These are phyloP conservation scores for Tor tambroides DNA, from an alignment of 2,113 vertebrate species.

Conservation along the genomic window DNA sequence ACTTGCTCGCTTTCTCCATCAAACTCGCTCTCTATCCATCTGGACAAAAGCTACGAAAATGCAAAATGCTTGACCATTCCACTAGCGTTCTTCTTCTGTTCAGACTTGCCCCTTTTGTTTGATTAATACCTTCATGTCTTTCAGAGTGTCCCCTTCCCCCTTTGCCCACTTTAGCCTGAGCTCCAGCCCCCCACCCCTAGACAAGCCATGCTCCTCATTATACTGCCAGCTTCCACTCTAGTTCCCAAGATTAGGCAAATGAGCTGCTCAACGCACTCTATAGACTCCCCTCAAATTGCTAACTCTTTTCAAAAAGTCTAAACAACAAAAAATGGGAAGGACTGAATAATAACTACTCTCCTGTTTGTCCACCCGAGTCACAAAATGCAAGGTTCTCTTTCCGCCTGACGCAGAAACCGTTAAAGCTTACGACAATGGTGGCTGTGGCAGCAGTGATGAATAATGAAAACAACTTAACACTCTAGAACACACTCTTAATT, in stretches of 20 bases:
- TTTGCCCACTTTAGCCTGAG: slow-evolving; percentile 48
- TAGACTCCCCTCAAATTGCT: slow-evolving; percentile 64
- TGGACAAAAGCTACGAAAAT: slow-evolving; percentile 72
- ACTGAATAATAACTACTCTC: slow-evolving; percentile 58
- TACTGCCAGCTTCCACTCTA: slow-evolving; percentile 79
- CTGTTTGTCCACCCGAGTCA: slow-evolving; percentile 33
- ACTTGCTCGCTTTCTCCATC: slow-evolving; percentile 19
- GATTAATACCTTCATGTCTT: slow-evolving; percentile 81
- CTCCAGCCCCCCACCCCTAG: slow-evolving; percentile 63
- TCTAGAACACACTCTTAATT: not conserved
- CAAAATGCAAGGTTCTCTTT: slow-evolving; percentile 23
- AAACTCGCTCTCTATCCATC: slow-evolving; percentile 22
- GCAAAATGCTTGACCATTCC: slow-evolving; percentile 77
- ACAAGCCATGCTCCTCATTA: slow-evolving; percentile 78
- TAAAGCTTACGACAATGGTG: not conserved
- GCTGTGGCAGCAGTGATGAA: not conserved
- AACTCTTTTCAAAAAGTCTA: slow-evolving; percentile 65
- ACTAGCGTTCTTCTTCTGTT: slow-evolving; percentile 69
- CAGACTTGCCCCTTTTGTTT: slow-evolving; percentile 77
- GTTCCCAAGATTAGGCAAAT: slow-evolving; percentile 87
- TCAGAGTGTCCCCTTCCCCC: slow-evolving; percentile 59
- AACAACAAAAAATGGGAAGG: slow-evolving; percentile 60
- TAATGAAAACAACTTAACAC: not conserved
- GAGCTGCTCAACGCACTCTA: slow-evolving; percentile 73
- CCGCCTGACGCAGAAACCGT: slow-evolving; percentile 10